Evolutionary conservation across 2,888 invertebrate species (phyloP).

Genomic region (Agonopterix heracliana): DNA sequence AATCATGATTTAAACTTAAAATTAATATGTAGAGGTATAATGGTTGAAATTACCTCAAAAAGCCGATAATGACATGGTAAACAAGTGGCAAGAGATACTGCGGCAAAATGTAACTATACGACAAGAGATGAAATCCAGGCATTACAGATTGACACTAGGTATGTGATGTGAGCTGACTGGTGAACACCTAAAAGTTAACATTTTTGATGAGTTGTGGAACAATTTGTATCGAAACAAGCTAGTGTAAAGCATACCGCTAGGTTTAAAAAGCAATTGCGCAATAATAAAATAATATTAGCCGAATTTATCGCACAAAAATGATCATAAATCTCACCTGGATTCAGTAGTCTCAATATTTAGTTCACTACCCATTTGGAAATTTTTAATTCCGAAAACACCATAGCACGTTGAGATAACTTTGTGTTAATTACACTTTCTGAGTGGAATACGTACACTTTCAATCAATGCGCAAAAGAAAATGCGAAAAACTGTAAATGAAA

Average conservation of each 20-base stretch:
- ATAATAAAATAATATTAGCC: constrained; percentile 20
- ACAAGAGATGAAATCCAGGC: constrained; percentile 39
- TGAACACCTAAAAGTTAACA: constrained; percentile 31
- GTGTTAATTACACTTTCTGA: neutral
- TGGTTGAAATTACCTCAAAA: constrained; percentile 43
- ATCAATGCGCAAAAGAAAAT: constrained; percentile 18
- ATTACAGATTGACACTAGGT: constrained; percentile 25
- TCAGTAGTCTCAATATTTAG: constrained; percentile 45
- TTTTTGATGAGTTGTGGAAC: neutral
- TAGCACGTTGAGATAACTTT: constrained; percentile 24
- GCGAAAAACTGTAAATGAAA: constrained; percentile 7
- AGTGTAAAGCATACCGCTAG: constrained; percentile 12
- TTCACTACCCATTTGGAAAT: constrained; percentile 67
- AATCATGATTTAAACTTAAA: no score
- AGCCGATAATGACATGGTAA: constrained; percentile 45
- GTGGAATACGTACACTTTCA: neutral
- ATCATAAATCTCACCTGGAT: constrained; percentile 43
- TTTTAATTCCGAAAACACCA: constrained; percentile 54
- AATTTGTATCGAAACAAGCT: neutral
- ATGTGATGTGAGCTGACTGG: constrained; percentile 18
- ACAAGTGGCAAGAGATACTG: constrained; percentile 44
- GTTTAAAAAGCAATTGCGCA: constrained; percentile 42
- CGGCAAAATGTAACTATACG: constrained; percentile 39
- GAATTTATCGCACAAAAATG: constrained; percentile 5
- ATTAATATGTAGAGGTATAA: neutral